A percentile compares a stretch with the other conserved stretches of the same genome.
Evolutionary conservation across 2,888 invertebrate genomes (phyloP).

Genomic region (Notodonta ziczac): DNA sequence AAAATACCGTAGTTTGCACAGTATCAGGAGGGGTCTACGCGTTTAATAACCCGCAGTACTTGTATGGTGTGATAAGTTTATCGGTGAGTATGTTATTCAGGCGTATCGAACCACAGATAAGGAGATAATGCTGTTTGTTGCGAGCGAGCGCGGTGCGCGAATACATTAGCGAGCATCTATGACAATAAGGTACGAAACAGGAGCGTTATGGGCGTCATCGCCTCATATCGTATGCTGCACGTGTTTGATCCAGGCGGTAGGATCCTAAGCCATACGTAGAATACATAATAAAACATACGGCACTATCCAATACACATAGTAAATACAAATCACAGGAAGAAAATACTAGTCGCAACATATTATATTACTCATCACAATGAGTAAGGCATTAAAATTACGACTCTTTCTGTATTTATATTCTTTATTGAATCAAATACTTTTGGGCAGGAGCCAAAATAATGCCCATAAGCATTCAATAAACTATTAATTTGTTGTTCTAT

Average conservation of each 20-base stretch:
- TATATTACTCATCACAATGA: constrained; percentile 11
- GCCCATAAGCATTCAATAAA: constrained; percentile 4
- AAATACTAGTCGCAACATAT: constrained; percentile 10
- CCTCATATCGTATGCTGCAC: background rate
- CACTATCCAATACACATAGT: background rate
- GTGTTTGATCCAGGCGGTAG: background rate
- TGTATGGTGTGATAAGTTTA: constrained; percentile 46
- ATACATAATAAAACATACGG: background rate
- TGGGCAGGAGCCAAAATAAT: constrained; percentile 25
- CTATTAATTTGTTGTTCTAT: background rate
- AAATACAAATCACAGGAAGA: background rate
- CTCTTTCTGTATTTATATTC: constrained; percentile 15
- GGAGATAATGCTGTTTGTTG: constrained; percentile 58
- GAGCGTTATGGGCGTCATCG: background rate
- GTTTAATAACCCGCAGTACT: constrained; percentile 25
- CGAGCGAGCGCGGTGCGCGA: constrained; percentile 38
- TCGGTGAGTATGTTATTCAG: constrained; percentile 56
- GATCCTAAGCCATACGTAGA: background rate
- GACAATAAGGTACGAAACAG: constrained; percentile 21
- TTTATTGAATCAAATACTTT: constrained; percentile 14
- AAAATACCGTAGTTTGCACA: constrained; percentile 30
- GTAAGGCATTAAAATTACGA: constrained; percentile 22
- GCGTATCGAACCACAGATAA: constrained; percentile 58
- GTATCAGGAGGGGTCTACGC: constrained; percentile 17
- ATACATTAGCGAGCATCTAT: constrained; percentile 34